These are phyloP conservation scores for Momotus momota DNA, from an alignment of 2,797 vertebrate species.

Conservation along the genomic window DNA sequence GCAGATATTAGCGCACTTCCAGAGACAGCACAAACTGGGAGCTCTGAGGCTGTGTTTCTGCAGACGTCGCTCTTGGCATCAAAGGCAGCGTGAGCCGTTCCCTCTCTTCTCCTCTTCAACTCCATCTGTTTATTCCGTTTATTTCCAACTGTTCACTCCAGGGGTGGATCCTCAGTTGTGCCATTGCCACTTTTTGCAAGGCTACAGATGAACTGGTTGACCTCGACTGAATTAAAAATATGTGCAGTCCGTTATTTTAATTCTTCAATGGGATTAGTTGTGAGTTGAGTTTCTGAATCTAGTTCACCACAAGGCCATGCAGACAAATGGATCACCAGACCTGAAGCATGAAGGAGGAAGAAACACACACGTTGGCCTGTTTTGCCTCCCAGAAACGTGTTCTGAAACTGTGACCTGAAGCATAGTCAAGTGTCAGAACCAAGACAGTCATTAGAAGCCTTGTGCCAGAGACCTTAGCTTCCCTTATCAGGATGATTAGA, in stretches of 20 bases:
- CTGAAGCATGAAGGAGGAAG: neutral
- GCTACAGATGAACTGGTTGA: conserved; percentile 21
- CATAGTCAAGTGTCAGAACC: neutral
- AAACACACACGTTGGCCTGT: neutral
- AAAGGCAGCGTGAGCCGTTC: conserved; percentile 18
- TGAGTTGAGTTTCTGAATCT: neutral
- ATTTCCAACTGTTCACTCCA: conserved; percentile 63
- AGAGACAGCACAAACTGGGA: conserved; percentile 39
- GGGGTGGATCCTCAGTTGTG: conserved; percentile 34
- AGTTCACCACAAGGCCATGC: neutral
- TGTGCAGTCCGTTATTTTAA: neutral
- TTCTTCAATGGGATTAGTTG: neutral
- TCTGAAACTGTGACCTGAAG: neutral
- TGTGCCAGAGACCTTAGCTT: neutral
- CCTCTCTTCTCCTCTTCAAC: conserved; percentile 17
- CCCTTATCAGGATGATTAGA: neutral
- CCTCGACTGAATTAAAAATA: conserved; percentile 34
- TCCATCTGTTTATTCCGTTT: conserved; percentile 69
- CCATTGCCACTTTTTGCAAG: conserved; percentile 24
- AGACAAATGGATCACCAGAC: neutral
- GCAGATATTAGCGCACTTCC: neutral
- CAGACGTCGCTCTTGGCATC: conserved; percentile 19
- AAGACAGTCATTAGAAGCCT: neutral
- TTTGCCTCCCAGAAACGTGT: neutral
- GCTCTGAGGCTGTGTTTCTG: conserved; percentile 21